Evolutionary conservation across 2,797 vertebrate species (phyloP).

Genomic region (Sebastes melanostomus): DNA sequence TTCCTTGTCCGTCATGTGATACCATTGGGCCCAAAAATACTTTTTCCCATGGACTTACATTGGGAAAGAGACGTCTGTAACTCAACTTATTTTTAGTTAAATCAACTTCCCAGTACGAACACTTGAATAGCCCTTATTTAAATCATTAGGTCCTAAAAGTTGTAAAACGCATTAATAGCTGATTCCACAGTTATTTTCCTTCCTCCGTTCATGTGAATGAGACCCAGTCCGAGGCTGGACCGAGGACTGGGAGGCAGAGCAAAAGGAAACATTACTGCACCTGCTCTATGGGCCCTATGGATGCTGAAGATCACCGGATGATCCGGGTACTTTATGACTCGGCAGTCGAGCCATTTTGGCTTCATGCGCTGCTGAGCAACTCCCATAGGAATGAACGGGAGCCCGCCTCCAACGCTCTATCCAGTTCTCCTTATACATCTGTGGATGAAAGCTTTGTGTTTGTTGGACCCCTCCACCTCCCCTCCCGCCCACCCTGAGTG

Average conservation of each 20-base stretch:
- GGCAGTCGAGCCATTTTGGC: background rate
- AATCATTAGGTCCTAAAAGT: too few relatives aligned
- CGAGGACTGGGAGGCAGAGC: background rate
- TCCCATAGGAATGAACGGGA: background rate
- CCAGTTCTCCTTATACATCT: background rate
- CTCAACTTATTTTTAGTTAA: too few relatives aligned
- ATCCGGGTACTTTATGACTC: background rate
- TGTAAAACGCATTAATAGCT: too few relatives aligned
- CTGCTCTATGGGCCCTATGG: too few relatives aligned
- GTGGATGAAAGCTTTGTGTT: background rate
- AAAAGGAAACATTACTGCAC: rapidly evolving
- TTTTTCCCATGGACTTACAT: too few relatives aligned
- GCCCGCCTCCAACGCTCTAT: background rate
- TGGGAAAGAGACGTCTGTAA: too few relatives aligned
- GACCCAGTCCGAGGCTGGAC: too few relatives aligned
- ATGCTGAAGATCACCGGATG: too few relatives aligned
- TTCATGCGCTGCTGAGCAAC: background rate
- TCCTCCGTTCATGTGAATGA: background rate
- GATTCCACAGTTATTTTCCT: background rate
- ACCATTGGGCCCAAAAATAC: too few relatives aligned
- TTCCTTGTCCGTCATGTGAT: too few relatives aligned
- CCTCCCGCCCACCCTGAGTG: background rate
- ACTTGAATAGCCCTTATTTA: too few relatives aligned
- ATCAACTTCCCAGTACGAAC: too few relatives aligned
- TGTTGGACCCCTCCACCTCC: background rate